Evolutionary conservation across 2,113 vertebrate species (phyloP), one percentile per base, ranked within the genome.

Genomic region (Channa argus): DNA sequence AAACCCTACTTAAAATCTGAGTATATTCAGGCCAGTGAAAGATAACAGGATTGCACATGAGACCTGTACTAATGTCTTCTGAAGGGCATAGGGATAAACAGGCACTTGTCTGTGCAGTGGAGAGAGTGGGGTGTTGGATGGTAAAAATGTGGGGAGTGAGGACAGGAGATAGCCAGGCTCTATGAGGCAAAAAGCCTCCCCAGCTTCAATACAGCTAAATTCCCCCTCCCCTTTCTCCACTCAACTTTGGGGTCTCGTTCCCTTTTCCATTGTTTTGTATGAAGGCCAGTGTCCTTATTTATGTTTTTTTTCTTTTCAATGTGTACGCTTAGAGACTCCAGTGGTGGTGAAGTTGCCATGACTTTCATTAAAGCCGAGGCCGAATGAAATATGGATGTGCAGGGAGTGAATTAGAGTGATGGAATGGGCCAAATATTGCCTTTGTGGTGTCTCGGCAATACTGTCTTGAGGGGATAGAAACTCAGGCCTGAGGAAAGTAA

Each of bases 311-410:
- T 84, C 79, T 71, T 80, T 59, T 81, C 78, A 74, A 58, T 80
- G 83, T 83, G 89, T 86, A 78, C 77, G 89, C 90, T 91, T 79
- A 79, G 77, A 91, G 91, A 89, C 88, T 93, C 79, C 77, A 69
- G 79, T 74, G 88, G 89, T 91, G 86, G 88, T 90, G 86, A 92
- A 90, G 91, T 92, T 91, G 92, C 93, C 89, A 90, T 83, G 90
- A 85, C 93, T 92, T 94, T 94, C 93, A 94, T 94, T 94, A 94
- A 89, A 90, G 88, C 82, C 47, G 88, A 93, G 89, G 86, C 86
- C 84, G 71, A 90, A 95, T 95, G 92, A 94, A 95, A 94, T 93
- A 94, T 94, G 91, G 88, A 94, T 94, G 92, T 86, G 88, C 70
- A 91, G 91, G 88, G 91, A 92, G 86, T 92, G 92, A 93, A 93